Evolutionary conservation across 2,797 vertebrate genomes (phyloP).

Genomic region (Muraenolepis orangiensis): DNA sequence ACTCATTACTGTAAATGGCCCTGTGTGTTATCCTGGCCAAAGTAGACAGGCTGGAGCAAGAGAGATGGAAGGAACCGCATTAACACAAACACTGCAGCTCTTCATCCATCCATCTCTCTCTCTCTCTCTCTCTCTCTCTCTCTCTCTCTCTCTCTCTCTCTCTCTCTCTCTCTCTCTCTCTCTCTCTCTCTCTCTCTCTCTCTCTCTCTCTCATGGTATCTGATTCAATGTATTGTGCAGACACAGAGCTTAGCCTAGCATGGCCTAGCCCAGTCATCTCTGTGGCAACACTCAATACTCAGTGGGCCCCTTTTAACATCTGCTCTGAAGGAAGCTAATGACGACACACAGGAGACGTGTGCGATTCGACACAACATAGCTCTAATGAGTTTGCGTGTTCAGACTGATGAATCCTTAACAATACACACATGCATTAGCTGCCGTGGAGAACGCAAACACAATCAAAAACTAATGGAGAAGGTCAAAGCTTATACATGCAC

Average conservation of each 20-base stretch:
- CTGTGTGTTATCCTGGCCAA: conserved; percentile 60
- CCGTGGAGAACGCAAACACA: background rate
- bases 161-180: background rate
- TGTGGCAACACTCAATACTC: conserved; percentile 69
- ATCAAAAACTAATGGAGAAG: background rate
- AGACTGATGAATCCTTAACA: conserved; percentile 56
- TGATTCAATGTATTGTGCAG: conserved; percentile 50
- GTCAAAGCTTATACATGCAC: background rate
- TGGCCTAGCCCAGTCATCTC: conserved; percentile 51
- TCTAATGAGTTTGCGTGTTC: conserved; percentile 76
- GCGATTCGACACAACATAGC: conserved; percentile 63
- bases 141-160: background rate
- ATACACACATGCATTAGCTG: background rate
- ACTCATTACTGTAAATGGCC: conserved; percentile 72
- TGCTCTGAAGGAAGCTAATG: conserved; percentile 79
- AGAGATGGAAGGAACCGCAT: conserved; percentile 46
- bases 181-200: too few species aligned
- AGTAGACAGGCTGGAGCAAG: conserved; percentile 54
- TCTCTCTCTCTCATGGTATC: conserved; percentile 32
- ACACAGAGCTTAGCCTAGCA: conserved; percentile 36
- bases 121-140: background rate
- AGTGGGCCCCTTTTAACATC: conserved; percentile 71
- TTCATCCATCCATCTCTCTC: background rate
- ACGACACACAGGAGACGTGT: conserved; percentile 71
- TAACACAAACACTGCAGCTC: background rate